These are phyloP conservation scores for Tenthredo mesomela DNA, from an alignment of 2,888 invertebrate species.

Conservation along the genomic window DNA sequence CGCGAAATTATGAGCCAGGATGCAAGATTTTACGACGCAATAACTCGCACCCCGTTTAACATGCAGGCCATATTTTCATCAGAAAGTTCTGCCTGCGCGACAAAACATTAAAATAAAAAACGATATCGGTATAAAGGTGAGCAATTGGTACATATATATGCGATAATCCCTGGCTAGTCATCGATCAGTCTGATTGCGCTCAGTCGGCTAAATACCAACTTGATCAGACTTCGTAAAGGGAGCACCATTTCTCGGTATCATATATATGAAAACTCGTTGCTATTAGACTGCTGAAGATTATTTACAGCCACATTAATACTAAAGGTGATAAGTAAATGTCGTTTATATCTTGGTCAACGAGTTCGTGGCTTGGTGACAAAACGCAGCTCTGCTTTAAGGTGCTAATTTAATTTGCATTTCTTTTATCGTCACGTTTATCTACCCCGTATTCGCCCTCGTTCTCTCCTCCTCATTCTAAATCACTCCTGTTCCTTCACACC, in stretches of 20 bases:
- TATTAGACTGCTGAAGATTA: neutral
- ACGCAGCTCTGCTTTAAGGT: conserved; percentile 10
- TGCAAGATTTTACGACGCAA: conserved; percentile 62
- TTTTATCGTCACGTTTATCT: conserved; percentile 48
- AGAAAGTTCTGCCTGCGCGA: conserved; percentile 32
- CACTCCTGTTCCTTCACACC: neutral
- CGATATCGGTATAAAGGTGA: conserved; percentile 14
- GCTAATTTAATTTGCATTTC: conserved; percentile 44
- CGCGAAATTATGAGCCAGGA: conserved; percentile 61
- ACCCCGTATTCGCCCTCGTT: neutral
- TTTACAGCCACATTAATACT: neutral
- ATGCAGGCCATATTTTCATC: conserved; percentile 58
- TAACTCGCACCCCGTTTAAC: conserved; percentile 62
- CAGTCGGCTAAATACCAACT: conserved; percentile 31
- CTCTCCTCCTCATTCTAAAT: conserved; percentile 1
- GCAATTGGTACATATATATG: neutral
- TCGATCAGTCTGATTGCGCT: conserved; percentile 40
- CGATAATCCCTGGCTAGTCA: conserved; percentile 18
- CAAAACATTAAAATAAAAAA: conserved; percentile 21
- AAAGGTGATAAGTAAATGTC: neutral
- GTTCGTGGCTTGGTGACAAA: conserved; percentile 31
- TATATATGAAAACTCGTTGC: neutral
- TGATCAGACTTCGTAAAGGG: conserved; percentile 29
- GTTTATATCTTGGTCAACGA: conserved; percentile 33
- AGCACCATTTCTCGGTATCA: conserved; percentile 16